Percentiles rank a stretch among this genome's conserved stretches.
phyloP scores from a whole-genome alignment of 2,113 vertebrate species.

The Excalfactoria chinensis region DNA sequence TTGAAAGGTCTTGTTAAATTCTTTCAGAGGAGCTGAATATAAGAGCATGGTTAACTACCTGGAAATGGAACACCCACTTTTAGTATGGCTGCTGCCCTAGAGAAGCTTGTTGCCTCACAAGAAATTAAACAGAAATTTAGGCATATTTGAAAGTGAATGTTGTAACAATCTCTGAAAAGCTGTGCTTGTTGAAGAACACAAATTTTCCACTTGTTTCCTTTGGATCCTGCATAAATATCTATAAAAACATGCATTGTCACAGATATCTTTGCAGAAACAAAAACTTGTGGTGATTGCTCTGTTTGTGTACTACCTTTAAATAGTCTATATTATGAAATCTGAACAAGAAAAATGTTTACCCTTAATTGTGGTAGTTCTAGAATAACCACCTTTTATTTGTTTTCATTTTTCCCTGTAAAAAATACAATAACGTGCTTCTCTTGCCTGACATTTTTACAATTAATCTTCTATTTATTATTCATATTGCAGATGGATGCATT shows the following conservation, averaged over 20 bases:
- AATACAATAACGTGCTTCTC: background rate
- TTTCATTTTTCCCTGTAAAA: background rate
- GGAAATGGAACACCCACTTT: background rate
- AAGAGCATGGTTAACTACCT: background rate
- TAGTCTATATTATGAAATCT: background rate
- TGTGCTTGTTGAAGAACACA: background rate
- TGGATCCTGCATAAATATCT: background rate
- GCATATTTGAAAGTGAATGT: background rate
- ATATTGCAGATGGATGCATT: background rate
- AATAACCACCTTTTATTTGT: background rate
- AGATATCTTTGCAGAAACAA: background rate
- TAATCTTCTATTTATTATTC: background rate
- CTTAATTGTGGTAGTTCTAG: background rate
- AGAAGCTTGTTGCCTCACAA: background rate
- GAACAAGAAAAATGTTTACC: background rate
- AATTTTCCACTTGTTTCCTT: background rate
- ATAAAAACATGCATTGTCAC: fast-evolving
- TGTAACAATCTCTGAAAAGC: background rate
- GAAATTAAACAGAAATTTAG: background rate
- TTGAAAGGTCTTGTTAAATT: background rate
- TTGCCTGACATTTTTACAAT: background rate
- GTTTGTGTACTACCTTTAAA: background rate
- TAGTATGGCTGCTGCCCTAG: background rate
- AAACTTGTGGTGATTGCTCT: background rate
- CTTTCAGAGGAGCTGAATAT: background rate